phyloP scores from a whole-genome alignment of 2,888 invertebrate species.

The Parnassius glacialis region DNA sequence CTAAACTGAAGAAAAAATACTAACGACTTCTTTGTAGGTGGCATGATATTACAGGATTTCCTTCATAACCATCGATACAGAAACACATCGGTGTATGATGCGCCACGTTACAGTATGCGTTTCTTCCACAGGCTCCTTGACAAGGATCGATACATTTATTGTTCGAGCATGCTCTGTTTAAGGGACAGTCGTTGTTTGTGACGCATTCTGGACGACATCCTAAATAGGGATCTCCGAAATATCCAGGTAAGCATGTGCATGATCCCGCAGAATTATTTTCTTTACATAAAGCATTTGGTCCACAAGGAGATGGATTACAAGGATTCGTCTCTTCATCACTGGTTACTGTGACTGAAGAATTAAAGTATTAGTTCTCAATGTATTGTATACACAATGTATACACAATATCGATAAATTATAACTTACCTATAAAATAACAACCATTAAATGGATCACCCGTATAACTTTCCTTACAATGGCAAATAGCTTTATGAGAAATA shows the following conservation, averaged over 20 bases:
- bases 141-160: slow-evolving; percentile 93
- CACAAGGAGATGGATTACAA: slow-evolving; percentile 93
- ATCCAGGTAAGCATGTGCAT: slow-evolving; percentile 90
- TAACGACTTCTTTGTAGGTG: slow-evolving; percentile 66
- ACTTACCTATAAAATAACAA: slow-evolving; percentile 79
- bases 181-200: slow-evolving; percentile 88
- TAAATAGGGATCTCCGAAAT: slow-evolving; percentile 92
- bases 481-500: slow-evolving; percentile 91
- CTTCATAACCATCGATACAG: slow-evolving; percentile 88
- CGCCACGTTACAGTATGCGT: slow-evolving; percentile 88
- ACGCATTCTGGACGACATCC: slow-evolving; percentile 93
- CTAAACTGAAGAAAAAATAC: slow-evolving; percentile 34
- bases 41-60: slow-evolving; percentile 86
- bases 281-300: slow-evolving; percentile 91
- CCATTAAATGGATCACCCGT: slow-evolving; percentile 93
- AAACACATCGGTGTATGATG: slow-evolving; percentile 92
- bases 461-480: slow-evolving; percentile 89
- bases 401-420: not conserved
- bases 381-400: not conserved
- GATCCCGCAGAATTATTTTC: slow-evolving; percentile 91
- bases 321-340: slow-evolving; percentile 86
- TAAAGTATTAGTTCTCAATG: slow-evolving; percentile 7
- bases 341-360: slow-evolving; percentile 72
- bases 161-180: slow-evolving; percentile 89
- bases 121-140: slow-evolving; percentile 89